These are phyloP conservation scores for Larimichthys crocea DNA, from an alignment of 2,113 vertebrate species.

Conservation along the genomic window DNA sequence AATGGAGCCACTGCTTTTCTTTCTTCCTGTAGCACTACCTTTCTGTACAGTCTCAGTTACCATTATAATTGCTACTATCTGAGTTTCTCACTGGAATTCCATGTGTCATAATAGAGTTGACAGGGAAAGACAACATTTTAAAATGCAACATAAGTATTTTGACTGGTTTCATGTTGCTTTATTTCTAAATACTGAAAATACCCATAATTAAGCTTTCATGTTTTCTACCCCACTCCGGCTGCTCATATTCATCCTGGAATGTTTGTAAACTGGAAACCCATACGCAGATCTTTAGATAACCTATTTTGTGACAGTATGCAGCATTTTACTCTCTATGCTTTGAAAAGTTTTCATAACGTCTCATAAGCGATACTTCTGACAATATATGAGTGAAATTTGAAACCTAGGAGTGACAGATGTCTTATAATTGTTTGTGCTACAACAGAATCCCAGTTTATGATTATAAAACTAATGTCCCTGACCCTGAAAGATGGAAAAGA, in stretches of 20 bases:
- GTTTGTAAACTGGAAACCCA: background rate
- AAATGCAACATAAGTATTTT: too few species aligned
- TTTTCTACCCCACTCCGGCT: background rate
- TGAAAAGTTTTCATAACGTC: background rate
- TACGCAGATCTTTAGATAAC: background rate
- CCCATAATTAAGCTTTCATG: background rate
- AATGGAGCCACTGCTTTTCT: too few species aligned
- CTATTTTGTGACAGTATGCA: too few species aligned
- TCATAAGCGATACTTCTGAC: background rate
- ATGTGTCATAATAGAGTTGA: background rate
- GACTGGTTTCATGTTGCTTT: background rate
- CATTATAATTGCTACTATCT: background rate
- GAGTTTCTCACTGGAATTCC: background rate
- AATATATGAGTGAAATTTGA: too few species aligned
- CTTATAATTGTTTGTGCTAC: background rate
- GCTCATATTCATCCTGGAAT: background rate
- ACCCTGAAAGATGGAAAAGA: background rate
- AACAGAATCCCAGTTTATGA: background rate
- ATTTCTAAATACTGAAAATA: background rate
- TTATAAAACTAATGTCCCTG: background rate
- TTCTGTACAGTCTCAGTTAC: background rate
- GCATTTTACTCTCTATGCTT: background rate
- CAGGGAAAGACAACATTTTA: background rate
- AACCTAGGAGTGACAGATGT: background rate
- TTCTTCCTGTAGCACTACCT: background rate